Conservation (phyloP, 1,140 invertebrate species). For the Lasioglossum albipes region DNA sequence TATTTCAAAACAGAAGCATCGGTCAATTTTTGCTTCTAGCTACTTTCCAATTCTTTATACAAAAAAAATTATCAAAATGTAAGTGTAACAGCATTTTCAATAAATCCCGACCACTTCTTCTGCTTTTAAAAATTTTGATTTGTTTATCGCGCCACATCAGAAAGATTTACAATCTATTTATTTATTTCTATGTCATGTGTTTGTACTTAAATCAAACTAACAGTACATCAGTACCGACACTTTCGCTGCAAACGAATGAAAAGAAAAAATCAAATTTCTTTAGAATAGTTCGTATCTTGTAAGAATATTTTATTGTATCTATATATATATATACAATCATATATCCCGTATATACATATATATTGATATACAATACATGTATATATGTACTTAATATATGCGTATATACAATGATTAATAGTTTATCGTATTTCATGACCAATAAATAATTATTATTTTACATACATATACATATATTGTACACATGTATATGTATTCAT, state of each 20-base stretch:
- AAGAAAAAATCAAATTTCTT: slow-evolving; percentile 39
- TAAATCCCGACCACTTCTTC: too few relatives aligned
- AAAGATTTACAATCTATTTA: too few relatives aligned
- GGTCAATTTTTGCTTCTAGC: too few relatives aligned
- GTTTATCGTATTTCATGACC: slow-evolving; percentile 35
- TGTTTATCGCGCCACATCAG: too few relatives aligned
- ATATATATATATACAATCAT: slow-evolving; percentile 55
- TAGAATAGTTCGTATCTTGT: slow-evolving; percentile 45
- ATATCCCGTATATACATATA: slow-evolving; percentile 51
- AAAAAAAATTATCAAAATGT: too few relatives aligned
- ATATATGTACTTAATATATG: slow-evolving; percentile 38
- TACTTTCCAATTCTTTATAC: too few relatives aligned
- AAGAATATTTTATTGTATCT: slow-evolving; percentile 66
- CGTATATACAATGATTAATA: slow-evolving; percentile 41
- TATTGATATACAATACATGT: slow-evolving; percentile 48
- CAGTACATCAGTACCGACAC: not conserved
- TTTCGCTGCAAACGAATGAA: slow-evolving; percentile 16
- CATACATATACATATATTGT: slow-evolving; percentile 22
- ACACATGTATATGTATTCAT: slow-evolving; percentile 35
- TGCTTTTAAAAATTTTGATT: too few relatives aligned
- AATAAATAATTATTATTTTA: slow-evolving; percentile 43
- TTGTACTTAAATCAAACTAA: slow-evolving; percentile 46
- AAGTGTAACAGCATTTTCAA: too few relatives aligned
- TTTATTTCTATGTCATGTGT: slow-evolving; percentile 13
- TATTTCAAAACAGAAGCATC: too few relatives aligned